A percentile compares a stretch with the other conserved stretches of the same genome.
phyloP scores from a whole-genome alignment of 1,140 invertebrate species.

The Bombus fervidus region DNA sequence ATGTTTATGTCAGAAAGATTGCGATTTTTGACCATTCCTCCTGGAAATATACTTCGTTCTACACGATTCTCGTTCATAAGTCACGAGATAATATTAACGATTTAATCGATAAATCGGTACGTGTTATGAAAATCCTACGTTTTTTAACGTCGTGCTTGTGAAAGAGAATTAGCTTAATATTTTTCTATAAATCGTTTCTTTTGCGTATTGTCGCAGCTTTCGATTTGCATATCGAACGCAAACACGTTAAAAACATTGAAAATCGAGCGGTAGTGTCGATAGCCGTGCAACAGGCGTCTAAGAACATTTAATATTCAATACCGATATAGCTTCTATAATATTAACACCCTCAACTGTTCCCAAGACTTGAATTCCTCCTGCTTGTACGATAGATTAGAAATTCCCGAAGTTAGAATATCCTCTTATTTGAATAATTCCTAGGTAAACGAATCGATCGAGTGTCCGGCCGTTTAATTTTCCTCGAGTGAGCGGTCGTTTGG shows the following conservation, averaged over 20 bases:
- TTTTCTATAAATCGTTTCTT: no score
- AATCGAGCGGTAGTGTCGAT: neutral
- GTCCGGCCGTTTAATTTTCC: slow-evolving; percentile 18
- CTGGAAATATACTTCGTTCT: no score
- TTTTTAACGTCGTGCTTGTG: no score
- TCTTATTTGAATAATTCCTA: neutral
- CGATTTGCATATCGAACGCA: neutral
- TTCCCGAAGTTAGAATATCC: neutral
- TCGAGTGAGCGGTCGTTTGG: neutral
- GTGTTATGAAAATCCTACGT: no score
- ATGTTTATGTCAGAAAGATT: neutral
- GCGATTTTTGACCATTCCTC: neutral
- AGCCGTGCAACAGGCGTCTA: neutral
- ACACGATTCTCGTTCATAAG: no score
- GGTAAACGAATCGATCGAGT: neutral
- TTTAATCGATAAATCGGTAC: no score
- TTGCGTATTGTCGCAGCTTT: neutral
- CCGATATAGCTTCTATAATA: neutral
- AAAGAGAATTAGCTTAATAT: no score
- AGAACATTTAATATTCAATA: neutral
- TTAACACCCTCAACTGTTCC: neutral
- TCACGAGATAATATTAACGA: neutral
- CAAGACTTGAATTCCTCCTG: neutral
- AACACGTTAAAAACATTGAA: no score
- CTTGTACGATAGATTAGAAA: neutral